Evolutionary conservation across 2,888 invertebrate species (phyloP), one percentile per base, ranked within the genome.

Genomic region (Pherbina coryleti): DNA sequence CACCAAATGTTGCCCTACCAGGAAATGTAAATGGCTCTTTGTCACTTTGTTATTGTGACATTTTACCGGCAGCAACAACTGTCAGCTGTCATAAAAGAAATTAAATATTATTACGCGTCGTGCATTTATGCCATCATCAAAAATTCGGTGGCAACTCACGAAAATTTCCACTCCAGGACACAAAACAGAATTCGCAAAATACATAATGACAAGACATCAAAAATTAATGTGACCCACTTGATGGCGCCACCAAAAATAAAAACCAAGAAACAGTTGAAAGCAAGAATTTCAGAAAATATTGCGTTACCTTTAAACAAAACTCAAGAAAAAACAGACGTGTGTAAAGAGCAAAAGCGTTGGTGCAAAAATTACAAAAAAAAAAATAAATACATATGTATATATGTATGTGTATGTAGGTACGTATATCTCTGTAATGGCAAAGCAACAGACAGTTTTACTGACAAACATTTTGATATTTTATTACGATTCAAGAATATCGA

Each of bases 141-240:
- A n/a, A 34, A 66, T 19, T 28, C 64, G 17, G 14, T 34, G 7
- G 19, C 44, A 67, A 19, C 28, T 4, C 34, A 34, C 31, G 37
- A 44, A 67, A 34, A 8, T 1, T 60, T 0, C 57, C 57, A 9
- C 22, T 55, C n/a, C 19, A 3, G 19, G 9, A 3, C 19, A 9
- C 55, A 55, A 19, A 1, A 55, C 55, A n/a, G 22, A 55, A 55
- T 19, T 1, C 19, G 55, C 8, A 5, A 55, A 55, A 55, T 55
- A 22, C 19, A 69, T 69, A 51, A 86, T 86, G 86, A 85, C 85
- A 85, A 81, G 84, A 86, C 86, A 86, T 86, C 86, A 86, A 86
- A 86, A 85, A 86, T 86, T 81, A 85, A 86, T 85, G 86, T 86
- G 86, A 86, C 87, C 87, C 84, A 86, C 84, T 86, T 86, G 84